Evolutionary conservation across 2,113 vertebrate genomes (phyloP), one percentile per base, ranked within the genome.

Genomic region (Choloepus hoffmanni): DNA sequence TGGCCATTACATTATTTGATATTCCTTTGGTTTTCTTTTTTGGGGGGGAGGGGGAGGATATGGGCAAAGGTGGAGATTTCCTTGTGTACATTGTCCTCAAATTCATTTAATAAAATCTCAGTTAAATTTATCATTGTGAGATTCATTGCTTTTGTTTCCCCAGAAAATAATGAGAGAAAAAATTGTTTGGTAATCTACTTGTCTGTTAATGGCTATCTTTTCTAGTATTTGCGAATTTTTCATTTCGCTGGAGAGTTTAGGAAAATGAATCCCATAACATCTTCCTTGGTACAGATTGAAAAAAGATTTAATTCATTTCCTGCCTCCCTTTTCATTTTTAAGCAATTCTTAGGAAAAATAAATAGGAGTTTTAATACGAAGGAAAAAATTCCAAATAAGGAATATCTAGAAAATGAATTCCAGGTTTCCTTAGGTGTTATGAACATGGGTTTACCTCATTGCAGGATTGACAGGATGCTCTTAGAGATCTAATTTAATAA

Each of bases 21-120:
- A 62, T 0, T 72, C 68, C 14, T 48, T 1, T 63, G 30, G 19
- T 10, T 8, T 21, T 65, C 73, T 94, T 89, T 82, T 18, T 5
- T 5, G 50, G 16, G 7, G 8, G 0, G 15, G 19, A 33, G 73
- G 48, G 55, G 40, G 28, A 84, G 28, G 28, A 50, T 65, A 3
- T 77, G 89, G 45, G 45, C 43, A 82, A n/a, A 92, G 23, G 7
- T 90, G 15, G 7, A 62, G 18, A 94, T 95, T 82, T 95, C 73
- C 62, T 67, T 95, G 23, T 78, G n/a, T 83, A 65, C 9, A 24
- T 62, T 62, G 28, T 53, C 13, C 30, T 5, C 15, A 89, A 28
- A 62, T 36, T 77, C 19, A 68, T 84, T 94, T 92, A 96, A 74
- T 87, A 70, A 88, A 90, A 68, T 76, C 48, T 45, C 94, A 60